These are phyloP conservation scores for Cepaea nemoralis DNA, from an alignment of 1,140 invertebrate species.

Conservation along the genomic window DNA sequence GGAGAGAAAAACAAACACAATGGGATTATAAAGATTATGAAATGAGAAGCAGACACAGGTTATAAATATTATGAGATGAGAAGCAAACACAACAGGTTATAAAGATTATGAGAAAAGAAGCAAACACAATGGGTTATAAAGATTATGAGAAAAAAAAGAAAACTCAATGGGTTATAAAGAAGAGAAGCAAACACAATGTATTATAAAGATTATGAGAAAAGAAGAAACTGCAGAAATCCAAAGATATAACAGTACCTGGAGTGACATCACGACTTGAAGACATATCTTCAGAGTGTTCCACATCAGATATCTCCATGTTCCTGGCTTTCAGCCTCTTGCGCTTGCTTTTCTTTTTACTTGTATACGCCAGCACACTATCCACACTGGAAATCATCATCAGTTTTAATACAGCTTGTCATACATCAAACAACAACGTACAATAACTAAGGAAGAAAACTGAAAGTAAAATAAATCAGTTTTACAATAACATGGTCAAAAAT, in stretches of 20 bases:
- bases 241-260: conserved; percentile 17
- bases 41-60: too few relatives aligned
- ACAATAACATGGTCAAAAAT: too few relatives aligned
- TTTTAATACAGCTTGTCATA: too few relatives aligned
- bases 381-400: not conserved
- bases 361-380: not conserved
- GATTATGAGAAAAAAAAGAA: too few relatives aligned
- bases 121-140: not conserved
- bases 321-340: conserved; percentile 16
- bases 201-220: not conserved
- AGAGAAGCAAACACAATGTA: not conserved
- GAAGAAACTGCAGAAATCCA: not conserved
- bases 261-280: conserved; percentile 25
- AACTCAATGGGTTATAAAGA: too few relatives aligned
- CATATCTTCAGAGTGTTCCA: conserved; percentile 23
- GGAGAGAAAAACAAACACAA: too few relatives aligned
- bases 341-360: conserved; percentile 5
- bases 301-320: conserved; percentile 20
- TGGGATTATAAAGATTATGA: too few relatives aligned
- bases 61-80: too few relatives aligned
- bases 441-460: too few relatives aligned
- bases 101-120: not conserved
- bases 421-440: too few relatives aligned
- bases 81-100: too few relatives aligned
- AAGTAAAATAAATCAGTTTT: too few relatives aligned